Base-by-base conservation (phyloP, 2,888 invertebrate species). In the Drosophila pseudotakahashii region DNA sequence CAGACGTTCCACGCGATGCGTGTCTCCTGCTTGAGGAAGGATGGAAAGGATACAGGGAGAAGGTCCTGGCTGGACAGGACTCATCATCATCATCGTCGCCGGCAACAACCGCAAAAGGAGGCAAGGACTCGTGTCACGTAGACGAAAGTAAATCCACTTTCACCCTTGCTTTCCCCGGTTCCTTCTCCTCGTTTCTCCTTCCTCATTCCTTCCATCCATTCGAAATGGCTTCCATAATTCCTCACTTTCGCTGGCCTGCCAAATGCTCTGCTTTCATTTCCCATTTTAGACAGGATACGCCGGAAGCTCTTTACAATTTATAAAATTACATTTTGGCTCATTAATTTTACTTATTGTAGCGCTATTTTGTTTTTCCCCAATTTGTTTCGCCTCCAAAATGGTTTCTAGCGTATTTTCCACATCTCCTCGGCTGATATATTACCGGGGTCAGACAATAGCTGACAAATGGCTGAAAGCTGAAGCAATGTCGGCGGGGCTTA, bases 81-180 rank as follows among this genome's bases (percentile, higher is more conserved):
- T 66, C 57, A 51, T 67, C 68, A 51, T 41, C 63, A 51, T 26
- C 70, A 52, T 42, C 78, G 61, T 58, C 73, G 78, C 63, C 74
- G 75, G 50, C 75, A 70, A 36, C 58, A 73, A 41, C 59, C 60
- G 68, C 55, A 75, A 67, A 68, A 71, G 59, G 63, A 58, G 61
- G 37, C 69, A 50, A 62, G 67, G 61, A 57, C 68, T 63, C 72
- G 74, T 79, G 77, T 76, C 77, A 76, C 75, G 77, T 77, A 80
- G 83, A 77, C 75, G 85, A 89, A 88, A 89, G 87, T 89, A 89
- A 83, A 74, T 87, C 78, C 77, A 87, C 87, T 87, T 87, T 89
- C 89, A 87, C 89, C 87, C 87, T 81, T 69, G 69, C 39, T 62
- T 62, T 30, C 42, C 48, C 48, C 68, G 30, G 45, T 41, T 52